Conservation (phyloP, 2,113 vertebrate species). For the Gnathonemus echidnorhynchus region DNA sequence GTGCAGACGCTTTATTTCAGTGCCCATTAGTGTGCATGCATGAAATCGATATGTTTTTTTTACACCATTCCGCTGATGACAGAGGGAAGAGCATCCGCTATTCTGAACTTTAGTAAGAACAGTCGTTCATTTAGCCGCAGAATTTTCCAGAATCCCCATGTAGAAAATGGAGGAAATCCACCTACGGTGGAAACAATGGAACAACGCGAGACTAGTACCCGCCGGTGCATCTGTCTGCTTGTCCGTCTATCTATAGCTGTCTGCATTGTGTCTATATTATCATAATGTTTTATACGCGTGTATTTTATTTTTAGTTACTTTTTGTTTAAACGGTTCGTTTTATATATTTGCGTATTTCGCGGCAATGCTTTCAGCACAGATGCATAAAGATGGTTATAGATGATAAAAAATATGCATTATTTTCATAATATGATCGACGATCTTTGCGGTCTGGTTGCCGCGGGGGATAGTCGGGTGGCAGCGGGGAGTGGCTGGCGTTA, state of each 20-base stretch:
- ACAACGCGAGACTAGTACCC: not conserved
- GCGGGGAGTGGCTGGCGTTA: not conserved
- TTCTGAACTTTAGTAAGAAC: not conserved
- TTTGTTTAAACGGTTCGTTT: not conserved
- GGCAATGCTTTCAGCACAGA: not conserved
- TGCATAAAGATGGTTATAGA: not conserved
- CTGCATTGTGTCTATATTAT: not conserved
- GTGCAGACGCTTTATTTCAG: not conserved
- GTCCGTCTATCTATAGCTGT: not conserved
- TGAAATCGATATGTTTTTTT: not conserved
- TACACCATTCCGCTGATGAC: too few species aligned
- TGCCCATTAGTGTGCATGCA: not conserved
- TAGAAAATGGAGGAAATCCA: slow-evolving; percentile 10
- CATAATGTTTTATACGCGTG: not conserved
- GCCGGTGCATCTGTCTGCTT: not conserved
- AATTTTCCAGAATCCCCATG: not conserved
- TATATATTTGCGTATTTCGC: not conserved
- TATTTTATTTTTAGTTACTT: not conserved
- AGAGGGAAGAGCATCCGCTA: too few species aligned
- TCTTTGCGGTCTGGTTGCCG: not conserved
- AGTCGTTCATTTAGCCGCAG: not conserved
- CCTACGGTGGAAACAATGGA: not conserved
- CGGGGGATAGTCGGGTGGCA: not conserved
- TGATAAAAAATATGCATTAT: not conserved
- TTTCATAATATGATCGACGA: not conserved